Evolutionary conservation across 2,888 invertebrate species (phyloP).

Genomic region (Gortyna flavago): DNA sequence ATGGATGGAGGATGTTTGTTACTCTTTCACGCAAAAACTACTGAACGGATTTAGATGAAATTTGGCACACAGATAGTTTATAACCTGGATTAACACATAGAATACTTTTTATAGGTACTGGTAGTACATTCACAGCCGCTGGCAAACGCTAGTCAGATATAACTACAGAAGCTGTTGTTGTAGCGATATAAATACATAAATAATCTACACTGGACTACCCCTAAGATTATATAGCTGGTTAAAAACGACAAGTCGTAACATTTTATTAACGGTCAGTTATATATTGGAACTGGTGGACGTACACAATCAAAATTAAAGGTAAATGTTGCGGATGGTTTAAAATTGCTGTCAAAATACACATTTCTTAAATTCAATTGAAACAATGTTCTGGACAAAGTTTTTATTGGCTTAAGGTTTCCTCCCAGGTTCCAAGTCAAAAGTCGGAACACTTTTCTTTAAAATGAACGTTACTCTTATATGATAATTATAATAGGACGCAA

Average conservation of each 20-base stretch:
- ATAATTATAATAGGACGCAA: neutral
- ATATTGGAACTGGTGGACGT: neutral
- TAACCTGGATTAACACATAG: too few species aligned
- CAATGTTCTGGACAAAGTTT: conserved; percentile 24
- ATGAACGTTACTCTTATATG: neutral
- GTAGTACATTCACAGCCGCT: too few species aligned
- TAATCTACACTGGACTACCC: neutral
- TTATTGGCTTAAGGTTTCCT: conserved; percentile 14
- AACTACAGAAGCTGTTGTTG: too few species aligned
- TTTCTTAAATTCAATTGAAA: conserved; percentile 16
- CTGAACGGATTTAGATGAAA: too few species aligned
- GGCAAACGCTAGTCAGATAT: too few species aligned
- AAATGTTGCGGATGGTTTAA: neutral
- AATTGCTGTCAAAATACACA: conserved; percentile 38
- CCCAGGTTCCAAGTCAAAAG: neutral
- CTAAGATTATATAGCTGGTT: neutral
- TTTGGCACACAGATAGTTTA: too few species aligned
- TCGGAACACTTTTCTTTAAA: neutral
- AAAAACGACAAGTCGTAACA: neutral
- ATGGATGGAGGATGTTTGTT: too few species aligned
- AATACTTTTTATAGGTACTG: too few species aligned
- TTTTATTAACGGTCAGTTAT: neutral
- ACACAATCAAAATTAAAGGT: conserved; percentile 1
- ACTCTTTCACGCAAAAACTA: too few species aligned
- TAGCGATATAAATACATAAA: too few species aligned